Evolutionary conservation across 2,113 vertebrate species (phyloP).

Genomic region (Oreotrochilus melanogaster): DNA sequence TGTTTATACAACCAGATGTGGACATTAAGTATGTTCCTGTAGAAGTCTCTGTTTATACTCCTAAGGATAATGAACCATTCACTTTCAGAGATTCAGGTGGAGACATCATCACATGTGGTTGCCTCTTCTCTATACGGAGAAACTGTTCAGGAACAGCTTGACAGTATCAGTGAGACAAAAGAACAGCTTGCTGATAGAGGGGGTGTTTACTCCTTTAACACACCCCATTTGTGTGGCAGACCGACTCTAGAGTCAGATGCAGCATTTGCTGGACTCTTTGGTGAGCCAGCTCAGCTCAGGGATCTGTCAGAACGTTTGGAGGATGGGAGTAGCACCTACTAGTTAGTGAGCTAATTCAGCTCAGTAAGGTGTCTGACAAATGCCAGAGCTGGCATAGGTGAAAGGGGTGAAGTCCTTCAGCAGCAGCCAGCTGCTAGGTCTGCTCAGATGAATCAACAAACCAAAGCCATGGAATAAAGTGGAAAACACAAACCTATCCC

Average conservation of each 20-base stretch:
- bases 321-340: neutral
- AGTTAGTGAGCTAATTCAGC: neutral
- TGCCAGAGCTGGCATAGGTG: neutral
- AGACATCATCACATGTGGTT: neutral
- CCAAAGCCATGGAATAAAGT: neutral
- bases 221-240: neutral
- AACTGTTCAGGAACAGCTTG: neutral
- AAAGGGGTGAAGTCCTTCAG: neutral
- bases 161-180: neutral
- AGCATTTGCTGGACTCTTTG: neutral
- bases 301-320: neutral
- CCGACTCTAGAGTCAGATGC: neutral
- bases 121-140: rapidly evolving
- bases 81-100: neutral
- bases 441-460: neutral
- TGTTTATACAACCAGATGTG: neutral
- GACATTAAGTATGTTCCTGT: neutral
- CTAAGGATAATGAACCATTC: neutral
- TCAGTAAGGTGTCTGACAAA: neutral
- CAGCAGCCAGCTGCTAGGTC: neutral
- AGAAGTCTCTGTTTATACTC: neutral
- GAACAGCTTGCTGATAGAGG: neutral
- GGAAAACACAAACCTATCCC: neutral
- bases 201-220: neutral
- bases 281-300: neutral